Base-by-base conservation (phyloP, 2,797 vertebrate species). In the Enteromius afrohamiltoni region DNA sequence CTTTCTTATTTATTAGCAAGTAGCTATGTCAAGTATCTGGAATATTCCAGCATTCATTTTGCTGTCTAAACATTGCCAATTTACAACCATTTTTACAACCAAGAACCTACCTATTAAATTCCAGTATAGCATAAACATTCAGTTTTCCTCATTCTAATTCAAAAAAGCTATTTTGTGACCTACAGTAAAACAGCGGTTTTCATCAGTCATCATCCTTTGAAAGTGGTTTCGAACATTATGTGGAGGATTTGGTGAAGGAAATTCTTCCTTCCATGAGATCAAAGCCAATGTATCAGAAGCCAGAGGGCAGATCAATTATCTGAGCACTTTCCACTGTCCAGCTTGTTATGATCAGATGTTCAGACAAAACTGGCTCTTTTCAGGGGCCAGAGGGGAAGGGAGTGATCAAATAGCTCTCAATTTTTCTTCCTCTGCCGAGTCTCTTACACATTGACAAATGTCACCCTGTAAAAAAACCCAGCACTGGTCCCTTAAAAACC, bases 281-380 rank as follows among this genome's bases (percentile, higher is more conserved):
- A 94, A 93, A 94, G 91, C 53, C 37, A 83, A 82, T 55, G 82
- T 88, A 87, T 89, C 45, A 74, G 89, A 90, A 65, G 89, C 90
- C 89, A 90, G 89, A 85, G 92, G 91, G 91, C 89, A 92, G 90
- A 93, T 93, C 92, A 90, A 92, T 94, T 94, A 95, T 93, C 91
- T 90, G 81, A 86, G 86, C 88, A 88, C 88, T 92, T 93, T 91
- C 88, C 91, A 93, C 88, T 90, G 91, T 93, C 92, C 86, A 89
- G 85, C 89, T 85, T 82, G 68, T 79, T 81, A 53, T 51, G 89
- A 88, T 88, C 90, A 90, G 90, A 91, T 79, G 83, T 81, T 76
- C 84, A 90, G 86, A 89, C 85, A 89, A 91, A 92, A 90, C 89
- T 89, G 91, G 87, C 87, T 88, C 84, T 91, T 90, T 92, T 45